phyloP scores from a whole-genome alignment of 2,797 vertebrate genomes.

The Lerista edwardsae region DNA sequence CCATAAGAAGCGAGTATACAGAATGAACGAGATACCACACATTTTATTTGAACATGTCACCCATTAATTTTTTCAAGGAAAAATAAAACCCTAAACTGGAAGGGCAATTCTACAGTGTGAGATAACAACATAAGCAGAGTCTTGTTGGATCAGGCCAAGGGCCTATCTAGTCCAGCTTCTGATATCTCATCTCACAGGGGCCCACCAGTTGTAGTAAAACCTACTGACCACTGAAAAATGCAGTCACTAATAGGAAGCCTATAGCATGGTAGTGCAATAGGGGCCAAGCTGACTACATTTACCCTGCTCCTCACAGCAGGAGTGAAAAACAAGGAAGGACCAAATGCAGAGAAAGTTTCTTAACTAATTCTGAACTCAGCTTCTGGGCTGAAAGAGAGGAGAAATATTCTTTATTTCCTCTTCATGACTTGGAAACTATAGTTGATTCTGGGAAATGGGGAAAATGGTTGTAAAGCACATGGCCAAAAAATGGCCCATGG shows the following conservation, averaged over 20 bases:
- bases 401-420: background rate
- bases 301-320: background rate
- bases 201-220: background rate
- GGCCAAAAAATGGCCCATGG: background rate
- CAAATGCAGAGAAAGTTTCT: background rate
- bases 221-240: background rate
- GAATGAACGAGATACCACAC: background rate
- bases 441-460: background rate
- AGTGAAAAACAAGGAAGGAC: background rate
- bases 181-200: no score
- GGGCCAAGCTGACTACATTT: background rate
- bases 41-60: background rate
- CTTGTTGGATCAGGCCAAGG: no score
- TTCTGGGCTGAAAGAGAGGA: background rate
- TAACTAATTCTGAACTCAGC: background rate
- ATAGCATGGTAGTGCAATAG: background rate
- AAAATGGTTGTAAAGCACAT: no score
- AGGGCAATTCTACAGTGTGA: no score
- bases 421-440: background rate
- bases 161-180: no score
- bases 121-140: no score
- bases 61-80: background rate
- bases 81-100: background rate
- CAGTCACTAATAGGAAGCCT: background rate
- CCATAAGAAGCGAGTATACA: background rate